Conservation (phyloP, 2,113 vertebrate genomes). For the Python bivittatus region DNA sequence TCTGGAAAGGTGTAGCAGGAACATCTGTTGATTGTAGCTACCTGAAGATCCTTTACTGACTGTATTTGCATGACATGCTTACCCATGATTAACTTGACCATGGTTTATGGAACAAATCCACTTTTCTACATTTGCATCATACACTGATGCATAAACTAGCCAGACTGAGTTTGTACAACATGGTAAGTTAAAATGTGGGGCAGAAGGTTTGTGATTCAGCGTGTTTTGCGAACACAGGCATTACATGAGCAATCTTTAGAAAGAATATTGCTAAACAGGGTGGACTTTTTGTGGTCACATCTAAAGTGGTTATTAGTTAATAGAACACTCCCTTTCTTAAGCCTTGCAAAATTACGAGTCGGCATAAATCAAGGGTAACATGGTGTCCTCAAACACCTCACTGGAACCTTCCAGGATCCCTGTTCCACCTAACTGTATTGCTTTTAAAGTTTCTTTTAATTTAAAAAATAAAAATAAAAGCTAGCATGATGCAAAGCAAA, state of each 20-base stretch:
- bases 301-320: not conserved
- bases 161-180: not conserved
- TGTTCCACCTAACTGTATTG: not conserved
- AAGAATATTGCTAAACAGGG: not conserved
- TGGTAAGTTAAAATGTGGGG: not conserved
- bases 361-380: not conserved
- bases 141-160: not conserved
- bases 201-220: not conserved
- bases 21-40: not conserved
- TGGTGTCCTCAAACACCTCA: too few relatives aligned
- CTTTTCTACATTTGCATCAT: not conserved
- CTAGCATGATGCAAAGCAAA: not conserved
- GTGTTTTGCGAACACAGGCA: too few relatives aligned
- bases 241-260: not conserved
- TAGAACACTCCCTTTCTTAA: not conserved
- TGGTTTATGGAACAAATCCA: not conserved
- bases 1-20: not conserved
- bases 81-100: not conserved
- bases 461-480: not conserved
- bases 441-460: not conserved
- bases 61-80: not conserved
- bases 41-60: not conserved
- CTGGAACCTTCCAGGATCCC: not conserved
- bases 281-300: not conserved
- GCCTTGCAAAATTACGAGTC: not conserved